Conservation (phyloP, 2,888 invertebrate species). For the Iphiclides podalirius region DNA sequence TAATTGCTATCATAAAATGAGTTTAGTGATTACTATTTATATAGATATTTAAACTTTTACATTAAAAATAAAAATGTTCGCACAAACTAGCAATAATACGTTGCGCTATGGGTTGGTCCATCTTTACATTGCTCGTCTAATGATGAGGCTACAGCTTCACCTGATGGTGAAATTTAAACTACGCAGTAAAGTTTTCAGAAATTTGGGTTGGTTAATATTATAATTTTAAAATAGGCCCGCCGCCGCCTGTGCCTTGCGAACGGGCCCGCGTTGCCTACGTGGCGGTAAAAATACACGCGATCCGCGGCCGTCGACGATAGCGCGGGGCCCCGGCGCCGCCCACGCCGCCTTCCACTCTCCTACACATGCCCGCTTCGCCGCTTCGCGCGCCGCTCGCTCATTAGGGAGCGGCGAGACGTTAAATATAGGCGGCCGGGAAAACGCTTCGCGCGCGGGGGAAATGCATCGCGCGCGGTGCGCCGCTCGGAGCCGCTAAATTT, state of each 20-base stretch:
- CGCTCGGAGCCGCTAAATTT: conserved; percentile 50
- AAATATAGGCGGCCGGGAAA: conserved; percentile 34
- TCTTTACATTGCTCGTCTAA: too few species aligned
- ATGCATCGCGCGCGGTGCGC: conserved; percentile 27
- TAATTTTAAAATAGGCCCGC: too few species aligned
- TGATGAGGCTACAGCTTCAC: too few species aligned
- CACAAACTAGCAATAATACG: too few species aligned
- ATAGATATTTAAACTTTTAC: too few species aligned
- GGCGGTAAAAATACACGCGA: conserved; percentile 49
- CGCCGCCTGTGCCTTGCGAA: conserved; percentile 3
- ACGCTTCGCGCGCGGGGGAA: conserved; percentile 30
- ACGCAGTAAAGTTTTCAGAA: too few species aligned
- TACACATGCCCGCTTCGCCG: conserved; percentile 25
- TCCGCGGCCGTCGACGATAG: conserved; percentile 46
- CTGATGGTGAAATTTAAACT: too few species aligned
- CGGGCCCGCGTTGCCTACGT: conserved; percentile 31
- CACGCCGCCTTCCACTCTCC: conserved; percentile 32
- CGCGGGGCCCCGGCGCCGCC: conserved; percentile 33
- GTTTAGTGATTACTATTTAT: too few species aligned
- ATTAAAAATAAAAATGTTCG: too few species aligned
- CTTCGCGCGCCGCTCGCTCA: conserved; percentile 31
- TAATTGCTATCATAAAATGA: too few species aligned
- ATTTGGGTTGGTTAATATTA: too few species aligned
- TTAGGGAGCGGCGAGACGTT: conserved; percentile 35
- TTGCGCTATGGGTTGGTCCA: too few species aligned